Evolutionary conservation across 2,113 vertebrate species (phyloP), one percentile per base, ranked within the genome.

Genomic region (Geococcyx californianus): DNA sequence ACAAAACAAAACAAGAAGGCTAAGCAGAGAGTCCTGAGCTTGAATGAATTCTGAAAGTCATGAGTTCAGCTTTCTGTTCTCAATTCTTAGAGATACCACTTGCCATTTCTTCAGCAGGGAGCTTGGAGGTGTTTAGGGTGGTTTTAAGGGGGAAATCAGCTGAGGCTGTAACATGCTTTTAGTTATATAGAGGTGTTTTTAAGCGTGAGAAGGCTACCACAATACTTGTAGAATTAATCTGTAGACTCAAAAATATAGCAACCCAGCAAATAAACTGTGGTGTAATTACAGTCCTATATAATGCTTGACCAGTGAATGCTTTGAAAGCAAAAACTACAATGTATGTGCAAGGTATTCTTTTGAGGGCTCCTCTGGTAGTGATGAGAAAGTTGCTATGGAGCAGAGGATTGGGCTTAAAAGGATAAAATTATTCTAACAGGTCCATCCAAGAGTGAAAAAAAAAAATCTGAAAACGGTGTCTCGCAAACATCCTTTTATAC

Each of bases 301-400:
- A 34, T 4, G 1, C 33, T 63, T 81, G 28, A 66, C 4, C 10
- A 55, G 34, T 33, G 59, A 67, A 34, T 38, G 15, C 18, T 88
- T 76, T 68, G 52, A 76, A 73, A 77, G n/a, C 6, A 56, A n/a
- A 79, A 45, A 0, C 23, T 5, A 9, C 5, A 21, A 31, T 7
- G 7, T 54, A 11, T 0, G 0, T 62, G 23, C 19, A 38, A 84
- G 33, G 2, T 84, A 11, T 24, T 76, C 10, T 83, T 74, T 55
- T 52, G 54, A 19, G 63, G 78, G 11, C 17, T 13, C 64, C 64
- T 54, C 10, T 58, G 20, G 20, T 63, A 67, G 20, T 5, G 12
- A 77, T 59, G 15, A 44, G n/a, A 36, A 55, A 16, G 59, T 45
- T 92, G 17, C 5, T 77, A 12, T 52, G 31, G 44, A 84, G 44